Evolutionary conservation across 2,113 vertebrate genomes (phyloP), one percentile per base, ranked within the genome.

Genomic region (Hypomesus transpacificus): DNA sequence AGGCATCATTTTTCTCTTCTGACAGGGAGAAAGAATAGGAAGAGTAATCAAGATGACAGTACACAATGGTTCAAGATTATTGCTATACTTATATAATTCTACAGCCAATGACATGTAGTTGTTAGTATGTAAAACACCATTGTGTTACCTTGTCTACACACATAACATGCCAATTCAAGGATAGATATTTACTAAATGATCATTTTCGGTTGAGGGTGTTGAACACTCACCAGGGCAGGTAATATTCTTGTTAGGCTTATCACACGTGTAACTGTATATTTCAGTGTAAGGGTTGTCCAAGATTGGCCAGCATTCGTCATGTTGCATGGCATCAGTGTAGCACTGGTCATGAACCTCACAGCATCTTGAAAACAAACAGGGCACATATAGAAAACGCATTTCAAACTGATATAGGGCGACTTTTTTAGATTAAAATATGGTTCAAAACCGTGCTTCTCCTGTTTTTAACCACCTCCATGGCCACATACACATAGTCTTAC

Each of bases 221-320:
- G 39, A 52, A 31, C 0, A 90, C 91, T 0, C 87, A 94, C 94
- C 83, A 52, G 3, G 76, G 22, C 94, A 95, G 0, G 85, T 92
- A 65, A 95, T 57, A 26, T 66, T 0, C 0, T 13, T 2, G 0
- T n/a, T 1, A 0, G 87, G 78, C n/a, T 77, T 63, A 46, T 81
- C 62, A 71, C 94, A 95, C 2, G 3, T 70, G 79, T 66, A 93
- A 0, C 0, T 3, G 74, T 95, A 94, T 0, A 0, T 0, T 0
- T 89, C 51, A 0, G 91, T 94, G 82, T 94, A 94, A 14, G 94
- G 93, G 68, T 89, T 94, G 82, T 94, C 92, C 26, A 88, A 0
- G 0, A 94, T 0, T 39, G 3, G 60, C 13, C 0, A 78, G 51
- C 94, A 95, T 0, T 74, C 22, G 0, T 75, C 0, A 0, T 85